A percentile compares a stretch with the other conserved stretches of the same genome.
phyloP scores from a whole-genome alignment of 2,797 vertebrate genomes.

The Melanotaenia parkinsoni region DNA sequence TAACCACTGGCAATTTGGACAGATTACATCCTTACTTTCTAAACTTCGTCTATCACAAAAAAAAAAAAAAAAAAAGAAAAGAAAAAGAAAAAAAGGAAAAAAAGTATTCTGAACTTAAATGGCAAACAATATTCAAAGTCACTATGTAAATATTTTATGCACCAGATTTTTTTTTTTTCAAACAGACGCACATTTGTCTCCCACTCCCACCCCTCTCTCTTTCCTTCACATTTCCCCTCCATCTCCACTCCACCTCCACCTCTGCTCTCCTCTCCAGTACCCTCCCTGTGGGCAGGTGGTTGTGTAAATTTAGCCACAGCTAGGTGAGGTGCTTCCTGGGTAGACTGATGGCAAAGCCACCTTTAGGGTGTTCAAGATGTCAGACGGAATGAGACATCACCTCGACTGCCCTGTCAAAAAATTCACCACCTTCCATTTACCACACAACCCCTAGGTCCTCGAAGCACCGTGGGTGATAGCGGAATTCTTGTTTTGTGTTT shows the following conservation, averaged over 20 bases:
- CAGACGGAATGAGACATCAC: constrained; percentile 82
- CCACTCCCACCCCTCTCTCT: not conserved
- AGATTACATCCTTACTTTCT: not conserved
- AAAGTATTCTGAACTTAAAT: constrained; percentile 10
- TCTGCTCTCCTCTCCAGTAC: constrained; percentile 56
- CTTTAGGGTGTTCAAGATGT: constrained; percentile 82
- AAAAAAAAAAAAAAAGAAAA: not conserved
- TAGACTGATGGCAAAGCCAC: constrained; percentile 77
- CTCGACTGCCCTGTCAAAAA: constrained; percentile 79
- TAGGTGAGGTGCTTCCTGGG: constrained; percentile 82
- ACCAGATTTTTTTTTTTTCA: constrained; percentile 1
- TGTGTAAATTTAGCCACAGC: constrained; percentile 81
- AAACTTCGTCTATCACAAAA: not conserved
- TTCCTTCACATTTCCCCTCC: constrained; percentile 36
- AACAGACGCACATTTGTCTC: constrained; percentile 22
- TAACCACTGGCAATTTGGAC: constrained; percentile 21
- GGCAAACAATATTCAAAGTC: not conserved
- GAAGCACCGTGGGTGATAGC: constrained; percentile 66
- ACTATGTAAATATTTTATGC: constrained; percentile 7
- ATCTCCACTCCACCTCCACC: constrained; percentile 49
- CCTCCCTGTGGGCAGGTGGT: constrained; percentile 79
- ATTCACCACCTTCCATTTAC: constrained; percentile 81
- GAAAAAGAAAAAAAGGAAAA: not conserved
- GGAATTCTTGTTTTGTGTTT: constrained; percentile 74
- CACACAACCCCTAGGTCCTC: constrained; percentile 70